phyloP scores from a whole-genome alignment of 2,888 invertebrate species.

The Sepioteuthis lessoniana region DNA sequence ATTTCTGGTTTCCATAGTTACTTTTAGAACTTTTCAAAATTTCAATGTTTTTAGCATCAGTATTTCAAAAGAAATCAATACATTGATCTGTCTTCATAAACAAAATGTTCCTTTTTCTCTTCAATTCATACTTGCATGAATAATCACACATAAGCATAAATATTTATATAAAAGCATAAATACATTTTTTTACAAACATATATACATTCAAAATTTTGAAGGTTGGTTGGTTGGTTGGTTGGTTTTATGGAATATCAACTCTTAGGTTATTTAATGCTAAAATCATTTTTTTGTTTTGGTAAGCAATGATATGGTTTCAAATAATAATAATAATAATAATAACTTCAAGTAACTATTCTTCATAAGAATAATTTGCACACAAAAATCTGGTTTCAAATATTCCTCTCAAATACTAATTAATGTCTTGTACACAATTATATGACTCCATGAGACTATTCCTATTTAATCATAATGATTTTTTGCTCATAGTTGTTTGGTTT shows the following conservation, averaged over 20 bases:
- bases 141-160: neutral
- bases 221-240: neutral
- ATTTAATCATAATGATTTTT: too few species aligned
- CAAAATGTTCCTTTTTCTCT: constrained; percentile 11
- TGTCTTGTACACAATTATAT: too few species aligned
- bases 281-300: too few species aligned
- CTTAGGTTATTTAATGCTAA: neutral
- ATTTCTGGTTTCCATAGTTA: neutral
- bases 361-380: too few species aligned
- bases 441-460: too few species aligned
- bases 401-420: too few species aligned
- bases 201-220: neutral
- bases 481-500: too few species aligned
- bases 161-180: neutral
- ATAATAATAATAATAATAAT: too few species aligned
- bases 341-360: too few species aligned
- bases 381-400: too few species aligned
- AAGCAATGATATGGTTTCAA: too few species aligned
- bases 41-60: neutral
- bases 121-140: neutral
- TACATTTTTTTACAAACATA: neutral
- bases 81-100: neutral
- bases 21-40: constrained; percentile 15
- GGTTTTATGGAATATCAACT: neutral
- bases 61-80: neutral